These are phyloP conservation scores for rat (Rattus norvegicus) DNA, from an alignment of 2,113 vertebrate genomes.

Conservation along the genomic window GRCr8 NC_086034.1:44840501-44841000, in stretches of 20 bases:
- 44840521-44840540: neutral
- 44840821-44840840: constrained; percentile 17
- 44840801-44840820: neutral
- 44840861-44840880: neutral
- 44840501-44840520: neutral
- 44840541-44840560: neutral
- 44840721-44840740: neutral
- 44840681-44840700: neutral
- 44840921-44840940: neutral
- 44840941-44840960: neutral
- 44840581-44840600: neutral
- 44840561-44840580: neutral
- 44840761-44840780: neutral
- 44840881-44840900: neutral
- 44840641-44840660: neutral
- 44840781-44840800: neutral
- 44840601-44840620: neutral
- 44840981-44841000: neutral
- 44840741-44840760: neutral
- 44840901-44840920: neutral
- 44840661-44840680: neutral
- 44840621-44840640: neutral
- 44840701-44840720: neutral
- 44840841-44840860: neutral
- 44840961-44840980: neutral